Evolutionary conservation across 2,797 vertebrate species (phyloP).

Genomic region (Thalassophryne amazonica): DNA sequence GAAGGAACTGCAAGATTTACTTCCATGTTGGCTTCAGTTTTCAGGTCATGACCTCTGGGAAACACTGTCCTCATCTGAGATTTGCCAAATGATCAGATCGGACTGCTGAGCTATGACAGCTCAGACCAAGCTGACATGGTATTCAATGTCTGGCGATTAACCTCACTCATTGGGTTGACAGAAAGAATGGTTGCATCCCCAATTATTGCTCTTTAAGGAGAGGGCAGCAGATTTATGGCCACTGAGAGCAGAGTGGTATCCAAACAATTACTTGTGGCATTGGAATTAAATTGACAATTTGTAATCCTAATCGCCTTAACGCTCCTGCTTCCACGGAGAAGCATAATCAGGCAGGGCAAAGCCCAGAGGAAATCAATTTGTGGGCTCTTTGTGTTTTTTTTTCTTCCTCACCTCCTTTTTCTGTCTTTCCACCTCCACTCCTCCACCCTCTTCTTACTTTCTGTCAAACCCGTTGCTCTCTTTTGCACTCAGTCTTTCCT

Average conservation of each 20-base stretch:
- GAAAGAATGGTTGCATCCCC: conserved; percentile 26
- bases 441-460: conserved; percentile 5
- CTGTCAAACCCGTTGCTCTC: conserved; percentile 7
- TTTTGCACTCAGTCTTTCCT: neutral
- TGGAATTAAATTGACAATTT: conserved; percentile 76
- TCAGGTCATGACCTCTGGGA: conserved; percentile 5
- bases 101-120: conserved; percentile 2
- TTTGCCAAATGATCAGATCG: neutral
- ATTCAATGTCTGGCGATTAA: conserved; percentile 62
- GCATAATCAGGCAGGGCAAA: conserved; percentile 57
- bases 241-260: conserved; percentile 48
- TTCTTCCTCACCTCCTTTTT: neutral
- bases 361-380: conserved; percentile 65
- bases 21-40: no score
- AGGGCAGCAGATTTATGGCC: conserved; percentile 60
- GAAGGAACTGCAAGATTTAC: no score
- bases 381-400: conserved; percentile 17
- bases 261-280: conserved; percentile 61
- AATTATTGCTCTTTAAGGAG: conserved; percentile 68
- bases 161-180: conserved; percentile 30
- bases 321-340: conserved; percentile 46
- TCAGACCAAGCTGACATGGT: conserved; percentile 24
- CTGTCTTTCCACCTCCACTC: conserved; percentile 2
- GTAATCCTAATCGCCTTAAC: conserved; percentile 70
- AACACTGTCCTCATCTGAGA: conserved; percentile 23